Evolutionary conservation across 2,888 invertebrate genomes (phyloP), one percentile per base, ranked within the genome.

Genomic region (Apantesis nais): DNA sequence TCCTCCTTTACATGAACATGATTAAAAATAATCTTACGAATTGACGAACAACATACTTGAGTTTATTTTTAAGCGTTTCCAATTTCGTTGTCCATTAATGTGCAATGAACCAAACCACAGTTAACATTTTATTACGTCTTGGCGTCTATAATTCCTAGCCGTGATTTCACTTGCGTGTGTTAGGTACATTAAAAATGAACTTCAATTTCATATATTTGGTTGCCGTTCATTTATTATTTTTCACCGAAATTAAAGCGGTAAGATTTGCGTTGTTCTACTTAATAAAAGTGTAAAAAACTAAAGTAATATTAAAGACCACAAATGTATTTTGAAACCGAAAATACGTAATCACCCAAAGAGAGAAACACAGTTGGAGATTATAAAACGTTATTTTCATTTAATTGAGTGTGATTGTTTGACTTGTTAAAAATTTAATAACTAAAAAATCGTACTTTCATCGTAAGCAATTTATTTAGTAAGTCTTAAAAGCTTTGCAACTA

Each of bases 121-220:
- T 85, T 85, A 87, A 84, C 68, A 84, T 88, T 91, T 89, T 85
- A 91, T 85, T 79, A 80, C 86, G 52, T 64, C 64, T 70, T 73
- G 70, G 78, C 83, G 85, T 87, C 77, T 80, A 79, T 52, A 72
- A 81, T 86, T 83, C 79, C 78, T 83, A 79, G 83, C 82, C 72
- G 76, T 72, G 75, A 79, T 81, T 82, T 85, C 75, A 84, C 82
- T 83, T 74, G 76, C 76, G 70, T 76, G 75, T 70, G 85, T 88
- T 82, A 90, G 88, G 89, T 85, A 88, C 90, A 79, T 63, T 74
- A 87, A 86, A 88, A 85, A 93, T 93, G 93, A 86, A 85, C 88
- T 87, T 90, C 78, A 84, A 86, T 89, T 88, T 89, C 87, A 85
- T 89, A 77, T 89, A 83, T 89, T 82, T 90, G 83, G 80, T 90